Percentiles rank a stretch among this genome's conserved stretches.
These are phyloP conservation scores for Aphaenogaster ashmeadi DNA, from an alignment of 1,140 invertebrate species.

Conservation along the genomic window DNA sequence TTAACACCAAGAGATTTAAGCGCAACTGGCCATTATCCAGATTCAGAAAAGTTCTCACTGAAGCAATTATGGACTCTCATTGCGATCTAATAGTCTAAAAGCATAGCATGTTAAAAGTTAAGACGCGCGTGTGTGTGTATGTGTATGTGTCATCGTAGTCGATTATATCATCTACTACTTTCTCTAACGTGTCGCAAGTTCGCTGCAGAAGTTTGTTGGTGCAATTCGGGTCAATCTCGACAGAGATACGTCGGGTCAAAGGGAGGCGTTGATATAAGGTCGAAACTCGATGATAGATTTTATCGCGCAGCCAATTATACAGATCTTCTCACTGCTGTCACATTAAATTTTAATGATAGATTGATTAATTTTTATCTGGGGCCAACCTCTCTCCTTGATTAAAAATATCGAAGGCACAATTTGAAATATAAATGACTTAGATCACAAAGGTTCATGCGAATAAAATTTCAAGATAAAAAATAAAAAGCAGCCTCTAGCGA, in stretches of 20 bases:
- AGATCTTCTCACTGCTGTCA: not conserved
- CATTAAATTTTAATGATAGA: conserved; percentile 32
- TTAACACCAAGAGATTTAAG: not conserved
- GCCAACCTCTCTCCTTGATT: not conserved
- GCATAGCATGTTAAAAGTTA: conserved; percentile 48
- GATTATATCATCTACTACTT: conserved; percentile 67
- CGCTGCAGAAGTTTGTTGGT: conserved; percentile 61
- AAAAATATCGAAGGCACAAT: not conserved
- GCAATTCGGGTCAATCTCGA: conserved; percentile 71
- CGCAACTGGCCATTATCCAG: not conserved
- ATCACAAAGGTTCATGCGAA: not conserved
- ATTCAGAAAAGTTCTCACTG: conserved; percentile 4
- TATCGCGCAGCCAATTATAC: conserved; percentile 60
- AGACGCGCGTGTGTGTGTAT: not conserved
- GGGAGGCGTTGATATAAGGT: conserved; percentile 45
- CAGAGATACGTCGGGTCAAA: conserved; percentile 59
- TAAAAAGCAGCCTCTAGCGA: not conserved
- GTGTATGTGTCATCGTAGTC: conserved; percentile 58
- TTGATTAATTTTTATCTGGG: not conserved
- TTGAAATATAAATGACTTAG: not conserved
- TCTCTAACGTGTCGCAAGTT: conserved; percentile 65
- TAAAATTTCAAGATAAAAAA: not conserved
- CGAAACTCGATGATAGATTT: conserved; percentile 48
- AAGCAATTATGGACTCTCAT: not conserved
- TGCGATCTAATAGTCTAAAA: conserved; percentile 11